phyloP scores from a whole-genome alignment of 2,888 invertebrate species.

The Spialia ferax region DNA sequence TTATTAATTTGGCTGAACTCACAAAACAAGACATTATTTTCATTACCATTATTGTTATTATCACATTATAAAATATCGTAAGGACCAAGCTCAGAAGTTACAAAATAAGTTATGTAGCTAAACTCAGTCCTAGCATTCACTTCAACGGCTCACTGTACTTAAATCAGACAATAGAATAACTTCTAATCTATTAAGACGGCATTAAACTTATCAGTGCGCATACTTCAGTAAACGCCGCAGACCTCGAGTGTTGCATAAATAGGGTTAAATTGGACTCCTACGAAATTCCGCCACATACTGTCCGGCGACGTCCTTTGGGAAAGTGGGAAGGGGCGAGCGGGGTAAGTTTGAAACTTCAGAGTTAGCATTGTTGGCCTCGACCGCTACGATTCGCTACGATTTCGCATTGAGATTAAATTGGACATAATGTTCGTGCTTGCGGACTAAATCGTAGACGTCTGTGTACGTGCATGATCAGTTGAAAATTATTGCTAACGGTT shows the following conservation, averaged over 20 bases:
- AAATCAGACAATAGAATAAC: not conserved
- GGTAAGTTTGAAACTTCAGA: slow-evolving; percentile 70
- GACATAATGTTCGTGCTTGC: slow-evolving; percentile 62
- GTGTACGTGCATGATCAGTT: slow-evolving; percentile 40
- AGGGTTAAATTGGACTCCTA: slow-evolving; percentile 69
- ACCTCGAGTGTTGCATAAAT: slow-evolving; percentile 71
- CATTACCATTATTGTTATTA: too few relatives aligned
- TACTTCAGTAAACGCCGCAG: slow-evolving; percentile 53
- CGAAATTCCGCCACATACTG: slow-evolving; percentile 66
- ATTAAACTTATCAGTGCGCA: slow-evolving; percentile 47
- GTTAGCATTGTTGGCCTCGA: slow-evolving; percentile 71
- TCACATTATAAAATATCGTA: too few relatives aligned
- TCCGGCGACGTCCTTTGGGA: slow-evolving; percentile 63
- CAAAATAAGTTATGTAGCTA: too few relatives aligned
- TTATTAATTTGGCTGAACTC: too few relatives aligned
- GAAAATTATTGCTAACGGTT: slow-evolving; percentile 20
- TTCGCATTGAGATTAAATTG: slow-evolving; percentile 72
- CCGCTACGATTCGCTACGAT: slow-evolving; percentile 62
- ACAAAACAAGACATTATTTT: too few relatives aligned
- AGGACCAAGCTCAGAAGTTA: too few relatives aligned
- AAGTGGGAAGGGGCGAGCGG: slow-evolving; percentile 48
- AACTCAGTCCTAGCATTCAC: too few relatives aligned
- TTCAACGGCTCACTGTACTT: not conserved
- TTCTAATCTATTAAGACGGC: slow-evolving; percentile 2
- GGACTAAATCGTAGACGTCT: slow-evolving; percentile 61